phyloP scores from a whole-genome alignment of 1,140 invertebrate genomes.

The Subanguina moxae region DNA sequence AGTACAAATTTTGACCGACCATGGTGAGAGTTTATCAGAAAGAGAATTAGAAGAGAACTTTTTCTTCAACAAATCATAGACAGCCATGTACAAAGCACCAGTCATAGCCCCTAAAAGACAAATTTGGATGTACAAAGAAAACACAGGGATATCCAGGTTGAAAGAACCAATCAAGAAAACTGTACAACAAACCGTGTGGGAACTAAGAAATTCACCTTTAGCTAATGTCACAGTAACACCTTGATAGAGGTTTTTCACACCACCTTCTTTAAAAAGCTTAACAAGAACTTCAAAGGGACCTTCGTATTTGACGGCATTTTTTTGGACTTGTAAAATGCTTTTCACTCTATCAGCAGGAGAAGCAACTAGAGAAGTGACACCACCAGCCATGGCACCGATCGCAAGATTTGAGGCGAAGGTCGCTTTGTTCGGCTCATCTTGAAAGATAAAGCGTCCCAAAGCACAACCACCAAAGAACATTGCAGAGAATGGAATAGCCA shows the following conservation, averaged over 20 bases:
- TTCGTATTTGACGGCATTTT: conserved; percentile 61
- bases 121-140: too few species aligned
- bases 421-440: conserved; percentile 63
- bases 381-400: conserved; percentile 86
- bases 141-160: too few species aligned
- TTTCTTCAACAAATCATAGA: conserved; percentile 82
- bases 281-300: too few species aligned
- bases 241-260: too few species aligned
- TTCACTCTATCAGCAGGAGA: conserved; percentile 82
- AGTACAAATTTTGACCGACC: too few species aligned
- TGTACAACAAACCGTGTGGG: too few species aligned
- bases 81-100: conserved; percentile 91
- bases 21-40: too few species aligned
- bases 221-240: too few species aligned
- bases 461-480: conserved; percentile 95
- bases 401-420: conserved; percentile 73
- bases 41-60: too few species aligned
- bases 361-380: conserved; percentile 91
- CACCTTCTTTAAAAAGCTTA: too few species aligned
- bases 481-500: conserved; percentile 69
- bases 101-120: conserved; percentile 78
- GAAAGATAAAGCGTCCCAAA: conserved; percentile 76
- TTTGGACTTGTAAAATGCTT: conserved; percentile 51
- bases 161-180: too few species aligned
- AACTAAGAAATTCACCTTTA: too few species aligned